Conservation (phyloP, 2,113 vertebrate species). For the Pipra filicauda region DNA sequence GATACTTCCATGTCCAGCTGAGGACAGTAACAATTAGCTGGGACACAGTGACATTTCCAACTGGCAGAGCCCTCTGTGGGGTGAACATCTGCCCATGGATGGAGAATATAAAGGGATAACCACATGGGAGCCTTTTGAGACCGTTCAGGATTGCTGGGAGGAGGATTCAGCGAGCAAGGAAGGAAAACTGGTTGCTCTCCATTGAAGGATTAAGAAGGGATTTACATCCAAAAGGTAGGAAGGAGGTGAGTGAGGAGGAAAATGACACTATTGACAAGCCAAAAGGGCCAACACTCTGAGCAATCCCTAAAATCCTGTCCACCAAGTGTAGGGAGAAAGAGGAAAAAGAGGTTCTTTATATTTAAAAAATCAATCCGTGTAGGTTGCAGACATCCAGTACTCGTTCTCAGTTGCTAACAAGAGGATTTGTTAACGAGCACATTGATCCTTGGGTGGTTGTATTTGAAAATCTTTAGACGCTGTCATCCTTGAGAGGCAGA, state of each 20-base stretch:
- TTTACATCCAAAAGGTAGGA: background rate
- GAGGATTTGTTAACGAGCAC: background rate
- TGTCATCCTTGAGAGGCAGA: background rate
- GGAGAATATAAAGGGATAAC: background rate
- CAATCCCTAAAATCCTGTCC: background rate
- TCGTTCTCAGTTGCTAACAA: background rate
- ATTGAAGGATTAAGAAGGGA: background rate
- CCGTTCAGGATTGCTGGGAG: background rate
- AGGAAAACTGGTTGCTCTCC: background rate
- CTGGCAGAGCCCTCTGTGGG: background rate
- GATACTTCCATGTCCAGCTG: background rate
- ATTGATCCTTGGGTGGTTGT: background rate
- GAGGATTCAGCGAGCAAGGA: background rate
- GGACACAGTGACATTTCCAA: background rate
- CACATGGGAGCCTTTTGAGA: background rate
- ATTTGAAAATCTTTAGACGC: background rate
- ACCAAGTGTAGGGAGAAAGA: background rate
- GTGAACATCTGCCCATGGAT: background rate
- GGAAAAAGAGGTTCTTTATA: background rate
- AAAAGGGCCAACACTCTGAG: background rate
- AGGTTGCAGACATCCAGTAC: background rate
- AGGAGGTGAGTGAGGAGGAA: background rate
- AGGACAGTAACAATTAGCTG: background rate
- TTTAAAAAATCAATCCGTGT: background rate
- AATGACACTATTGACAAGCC: background rate